Evolutionary conservation across 2,888 invertebrate species (phyloP), one percentile per base, ranked within the genome.

Genomic region (Leucoma salicis): DNA sequence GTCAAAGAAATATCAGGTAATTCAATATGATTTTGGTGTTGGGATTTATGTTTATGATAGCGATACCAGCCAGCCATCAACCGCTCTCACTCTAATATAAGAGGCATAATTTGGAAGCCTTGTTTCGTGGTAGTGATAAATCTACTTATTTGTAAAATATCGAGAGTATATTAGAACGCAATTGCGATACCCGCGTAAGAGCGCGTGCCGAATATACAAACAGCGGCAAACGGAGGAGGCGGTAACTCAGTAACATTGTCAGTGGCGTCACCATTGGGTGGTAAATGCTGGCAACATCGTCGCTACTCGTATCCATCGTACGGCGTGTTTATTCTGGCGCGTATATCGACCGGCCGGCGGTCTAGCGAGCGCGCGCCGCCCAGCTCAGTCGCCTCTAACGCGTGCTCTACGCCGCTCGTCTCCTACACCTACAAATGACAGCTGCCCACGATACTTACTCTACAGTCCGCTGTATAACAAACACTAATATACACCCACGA

Each of bases 301-400:
- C 62, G 70, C 69, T 74, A 70, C 72, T 67, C 68, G 57, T 61
- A 62, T 74, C 65, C 73, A 13, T 75, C 72, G 84, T 83, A 82
- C 83, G 82, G 78, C 71, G 79, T 88, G 88, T 88, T 89, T 87
- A 84, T 87, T 86, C 88, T 86, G 80, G 78, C 82, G 76, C 83
- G 83, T 81, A 77, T 89, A 88, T 89, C 88, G 88, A 89, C 85
- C 88, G 79, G 60, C 77, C 70, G 64, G 62, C 55, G 65, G 55
- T 43, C 61, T 63, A 52, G 70, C 66, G 71, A 63, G 78, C 79
- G 79, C 77, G 80, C 81, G 80, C 79, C 78, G 77, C 71, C 67
- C 63, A 68, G 67, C 65, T 78, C 83, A 87, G 86, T 86, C 76
- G 65, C 68, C 57, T 57, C 54, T 72, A 62, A 47, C 64, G 61